Evolutionary conservation across 2,888 invertebrate genomes (phyloP), one percentile per base, ranked within the genome.

Genomic region (Ypsolopha sequella): DNA sequence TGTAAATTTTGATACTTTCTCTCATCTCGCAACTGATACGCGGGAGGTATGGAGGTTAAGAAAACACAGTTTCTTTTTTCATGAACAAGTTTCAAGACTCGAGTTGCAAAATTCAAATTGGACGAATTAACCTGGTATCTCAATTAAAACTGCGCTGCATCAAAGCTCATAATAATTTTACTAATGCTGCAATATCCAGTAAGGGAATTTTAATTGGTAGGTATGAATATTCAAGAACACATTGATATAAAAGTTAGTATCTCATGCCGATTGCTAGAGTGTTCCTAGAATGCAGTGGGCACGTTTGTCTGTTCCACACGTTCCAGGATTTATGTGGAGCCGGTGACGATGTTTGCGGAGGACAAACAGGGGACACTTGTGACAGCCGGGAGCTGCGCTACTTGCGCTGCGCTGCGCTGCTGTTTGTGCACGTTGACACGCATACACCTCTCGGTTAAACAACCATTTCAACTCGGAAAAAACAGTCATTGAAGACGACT

Each of bases 21-120:
- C 77, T 80, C 68, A 67, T 70, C 73, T 75, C 71, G 72, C 70
- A 72, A 73, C 71, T 73, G 71, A 76, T 79, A 63, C 66, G 67
- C 66, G 65, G 64, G 69, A 65, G 70, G 69, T 72, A 81, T 77
- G 76, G 79, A 82, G 84, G 81, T 84, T 82, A 85, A 74, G 70
- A 82, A 73, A 84, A 84, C 81, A 84, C 69, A 70, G 69, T 76
- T 68, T 72, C 71, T 62, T 71, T 70, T 73, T 65, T 65, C 58
- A 33, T 46, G 46, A 34, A n/a, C 35, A 46, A 39, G 10, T 39
- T 39, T 39, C 24, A 24, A 24, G 24, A 24, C 24, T 24, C 24
- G 4, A 24, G 24, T 24, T 24, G 24, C 24, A 24, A 24, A 24
- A 24, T 24, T 24, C 24, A 3, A 24, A 24, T 24, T 24, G 24